These are phyloP conservation scores for Rhaphigaster nebulosa DNA, from an alignment of 2,888 invertebrate genomes.

Conservation along the genomic window DNA sequence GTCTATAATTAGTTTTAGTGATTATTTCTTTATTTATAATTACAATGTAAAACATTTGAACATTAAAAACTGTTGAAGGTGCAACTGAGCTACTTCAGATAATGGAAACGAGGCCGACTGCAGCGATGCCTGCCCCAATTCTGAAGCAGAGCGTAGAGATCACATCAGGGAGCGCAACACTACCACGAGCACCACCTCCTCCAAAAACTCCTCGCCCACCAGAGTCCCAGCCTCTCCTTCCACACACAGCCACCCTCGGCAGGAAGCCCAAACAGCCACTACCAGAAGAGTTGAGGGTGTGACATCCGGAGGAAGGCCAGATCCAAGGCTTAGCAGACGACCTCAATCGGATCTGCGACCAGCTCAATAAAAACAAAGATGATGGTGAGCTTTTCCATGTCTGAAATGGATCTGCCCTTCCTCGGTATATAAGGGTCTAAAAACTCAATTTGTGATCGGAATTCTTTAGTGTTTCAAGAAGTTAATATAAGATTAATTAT, in stretches of 20 bases:
- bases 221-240: constrained; percentile 73
- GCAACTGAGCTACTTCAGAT: constrained; percentile 66
- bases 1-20: neutral
- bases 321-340: constrained; percentile 65
- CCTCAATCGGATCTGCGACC: constrained; percentile 66
- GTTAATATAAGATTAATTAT: constrained; percentile 14
- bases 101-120: constrained; percentile 65
- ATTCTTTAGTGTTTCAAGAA: constrained; percentile 14
- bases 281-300: constrained; percentile 84
- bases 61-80: constrained; percentile 62
- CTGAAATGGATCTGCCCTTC: constrained; percentile 56
- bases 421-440: neutral
- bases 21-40: neutral
- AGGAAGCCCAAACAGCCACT: constrained; percentile 63
- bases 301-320: constrained; percentile 71
- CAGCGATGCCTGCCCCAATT: constrained; percentile 61
- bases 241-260: constrained; percentile 67
- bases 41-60: constrained; percentile 17
- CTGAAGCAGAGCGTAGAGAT: constrained; percentile 60
- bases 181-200: constrained; percentile 66
- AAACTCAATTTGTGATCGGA: constrained; percentile 15
- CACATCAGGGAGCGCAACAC: constrained; percentile 61
- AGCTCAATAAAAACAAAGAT: constrained; percentile 64
- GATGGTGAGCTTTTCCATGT: constrained; percentile 65
- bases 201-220: constrained; percentile 70